Conservation (phyloP, 1,140 invertebrate genomes). For the Rhopalosiphum padi region DNA sequence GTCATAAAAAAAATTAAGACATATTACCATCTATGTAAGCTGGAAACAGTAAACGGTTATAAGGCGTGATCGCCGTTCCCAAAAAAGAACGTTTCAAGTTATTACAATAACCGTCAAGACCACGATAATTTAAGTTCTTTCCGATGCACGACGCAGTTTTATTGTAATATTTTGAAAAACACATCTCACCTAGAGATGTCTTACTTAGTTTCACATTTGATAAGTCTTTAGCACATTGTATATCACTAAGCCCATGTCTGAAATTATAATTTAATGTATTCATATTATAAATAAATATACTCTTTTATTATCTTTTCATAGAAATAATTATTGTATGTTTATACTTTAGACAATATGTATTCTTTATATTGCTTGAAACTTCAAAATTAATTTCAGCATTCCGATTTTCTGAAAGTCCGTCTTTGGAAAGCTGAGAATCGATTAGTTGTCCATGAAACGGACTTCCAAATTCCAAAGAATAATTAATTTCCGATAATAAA, state of each 20-base stretch:
- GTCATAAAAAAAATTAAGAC: background rate
- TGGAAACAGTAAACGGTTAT: slow-evolving; percentile 67
- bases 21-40: slow-evolving; percentile 69
- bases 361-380: slow-evolving; percentile 69
- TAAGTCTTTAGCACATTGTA: slow-evolving; percentile 19
- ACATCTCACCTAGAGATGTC: slow-evolving; percentile 40
- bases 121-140: slow-evolving; percentile 66
- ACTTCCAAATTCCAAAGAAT: slow-evolving; percentile 63
- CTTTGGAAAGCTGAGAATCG: slow-evolving; percentile 67
- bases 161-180: background rate
- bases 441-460: slow-evolving; percentile 70
- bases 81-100: slow-evolving; percentile 69
- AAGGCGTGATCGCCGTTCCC: slow-evolving; percentile 68
- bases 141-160: background rate
- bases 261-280: background rate
- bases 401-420: slow-evolving; percentile 67
- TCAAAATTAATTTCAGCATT: slow-evolving; percentile 70
- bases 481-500: too few relatives aligned
- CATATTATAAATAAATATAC: background rate
- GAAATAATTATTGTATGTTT: too few relatives aligned
- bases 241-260: background rate
- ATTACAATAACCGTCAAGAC: slow-evolving; percentile 72
- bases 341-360: too few relatives aligned
- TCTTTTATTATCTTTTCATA: slow-evolving; percentile 58
- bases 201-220: slow-evolving; percentile 20